These are phyloP conservation scores for Quadroppia sp. DNA, from an alignment of 2,888 invertebrate species.

Conservation along the genomic window DNA sequence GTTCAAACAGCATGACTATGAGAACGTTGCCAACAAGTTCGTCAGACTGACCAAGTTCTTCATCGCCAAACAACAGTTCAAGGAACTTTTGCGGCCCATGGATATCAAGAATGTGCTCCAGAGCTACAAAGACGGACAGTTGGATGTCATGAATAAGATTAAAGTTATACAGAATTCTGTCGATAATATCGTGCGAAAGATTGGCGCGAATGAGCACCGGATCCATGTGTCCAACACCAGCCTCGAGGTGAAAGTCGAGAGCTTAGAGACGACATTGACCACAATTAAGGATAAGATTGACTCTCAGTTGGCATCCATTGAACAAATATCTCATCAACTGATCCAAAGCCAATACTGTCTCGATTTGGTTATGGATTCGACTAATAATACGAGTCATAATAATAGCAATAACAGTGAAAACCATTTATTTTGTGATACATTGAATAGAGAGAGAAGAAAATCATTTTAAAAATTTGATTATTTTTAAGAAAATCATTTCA, in stretches of 20 bases:
- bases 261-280: not conserved
- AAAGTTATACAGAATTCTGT: slow-evolving; percentile 35
- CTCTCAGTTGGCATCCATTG: too few species aligned
- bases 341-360: too few species aligned
- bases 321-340: too few species aligned
- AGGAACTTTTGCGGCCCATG: slow-evolving; percentile 34
- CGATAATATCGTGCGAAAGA: slow-evolving; percentile 21
- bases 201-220: slow-evolving; percentile 29
- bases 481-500: too few species aligned
- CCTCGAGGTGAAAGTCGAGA: not conserved
- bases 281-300: not conserved
- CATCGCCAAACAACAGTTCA: slow-evolving; percentile 26
- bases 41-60: slow-evolving; percentile 36
- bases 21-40: slow-evolving; percentile 34
- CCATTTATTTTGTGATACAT: too few species aligned
- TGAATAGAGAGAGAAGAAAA: too few species aligned
- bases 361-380: too few species aligned
- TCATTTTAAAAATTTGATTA: too few species aligned
- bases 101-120: slow-evolving; percentile 39
- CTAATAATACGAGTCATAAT: too few species aligned
- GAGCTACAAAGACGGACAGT: slow-evolving; percentile 39
- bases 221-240: not conserved
- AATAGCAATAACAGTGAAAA: too few species aligned
- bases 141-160: slow-evolving; percentile 30
- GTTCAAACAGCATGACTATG: slow-evolving; percentile 39